Base-by-base conservation (phyloP, 2,113 vertebrate genomes). In the Pachycephala philippinensis region DNA sequence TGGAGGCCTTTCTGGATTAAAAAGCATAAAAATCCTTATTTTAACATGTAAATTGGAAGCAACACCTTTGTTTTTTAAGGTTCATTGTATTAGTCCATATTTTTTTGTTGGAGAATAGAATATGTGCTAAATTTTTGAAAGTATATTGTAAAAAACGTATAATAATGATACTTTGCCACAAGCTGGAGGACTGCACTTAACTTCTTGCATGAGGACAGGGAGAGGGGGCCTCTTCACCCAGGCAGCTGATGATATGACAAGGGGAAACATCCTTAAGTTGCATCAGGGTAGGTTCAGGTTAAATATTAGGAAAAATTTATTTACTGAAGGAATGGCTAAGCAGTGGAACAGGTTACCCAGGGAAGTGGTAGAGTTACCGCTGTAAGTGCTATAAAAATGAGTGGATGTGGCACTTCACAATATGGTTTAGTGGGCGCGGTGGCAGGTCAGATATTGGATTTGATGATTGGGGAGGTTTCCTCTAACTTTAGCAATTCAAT, bases 211-310 rank as follows among this genome's bases (percentile, higher is more conserved):
- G 40, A 31, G 3, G 7, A 7, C 15, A 19, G 42, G 1, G 4
- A 16, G 21, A 1, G 2, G 6, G 0, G 0, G 6, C 27, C 22
- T 74, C 33, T 59, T 74, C 13, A 66, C 9, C 5, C 27, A 30
- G 23, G 20, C 6, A 40, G 4, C 2, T 21, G 39, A 11, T 39
- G 19, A 66, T 45, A 21, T 4, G 20, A 21, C 4, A 28, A 30
- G 24, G 7, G 5, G 24, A 75, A 60, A 40, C 22, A 45, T 3
- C 24, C 15, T 21, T 27, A 60, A 31, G 20, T 23, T 60, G 30
- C 16, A 35, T 15, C 53, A 47, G 11, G 4, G 6, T 35, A 60
- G 24, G 3, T 47, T 75, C 28, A 60, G 13, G 9, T 19, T 47
- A 45, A 82, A 60, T 15, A 27, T 19, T n/a, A 40, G 45, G 20